These are phyloP conservation scores for Cladorhizidae sp. DNA, from an alignment of 37 sponge, comb jelly and placozoan species.

Conservation along the genomic window DNA sequence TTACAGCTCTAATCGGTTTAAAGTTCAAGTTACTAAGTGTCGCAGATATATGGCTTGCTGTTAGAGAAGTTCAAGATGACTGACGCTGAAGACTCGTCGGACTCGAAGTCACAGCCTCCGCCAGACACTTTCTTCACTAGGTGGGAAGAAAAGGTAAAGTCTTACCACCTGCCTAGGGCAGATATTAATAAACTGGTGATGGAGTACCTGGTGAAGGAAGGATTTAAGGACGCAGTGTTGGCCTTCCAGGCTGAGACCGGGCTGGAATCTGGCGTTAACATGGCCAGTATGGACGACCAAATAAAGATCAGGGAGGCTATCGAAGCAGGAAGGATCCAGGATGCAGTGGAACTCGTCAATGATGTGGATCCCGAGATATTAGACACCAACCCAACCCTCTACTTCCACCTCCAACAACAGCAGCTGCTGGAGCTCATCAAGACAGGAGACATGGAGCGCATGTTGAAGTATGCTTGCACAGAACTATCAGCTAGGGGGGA, in stretches of 20 bases:
- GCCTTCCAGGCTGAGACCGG: slow-evolving; percentile 67
- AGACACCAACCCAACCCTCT: slow-evolving; percentile 79
- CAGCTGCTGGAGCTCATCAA: slow-evolving; percentile 83
- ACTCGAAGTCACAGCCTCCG: slow-evolving; percentile 15
- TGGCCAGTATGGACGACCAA: slow-evolving; percentile 71
- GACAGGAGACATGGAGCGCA: slow-evolving; percentile 64
- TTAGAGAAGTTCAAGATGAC: neutral
- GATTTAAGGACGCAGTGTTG: slow-evolving; percentile 90
- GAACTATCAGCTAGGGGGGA: slow-evolving; percentile 89
- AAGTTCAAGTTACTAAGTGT: no score
- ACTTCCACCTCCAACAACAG: slow-evolving; percentile 92
- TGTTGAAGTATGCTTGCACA: slow-evolving; percentile 79
- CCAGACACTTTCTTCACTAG: slow-evolving; percentile 8
- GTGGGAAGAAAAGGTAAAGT: slow-evolving; percentile 73
- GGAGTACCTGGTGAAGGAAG: slow-evolving; percentile 94
- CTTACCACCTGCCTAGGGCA: slow-evolving; percentile 53
- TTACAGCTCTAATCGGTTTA: no score
- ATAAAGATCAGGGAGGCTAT: slow-evolving; percentile 77
- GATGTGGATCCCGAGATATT: slow-evolving; percentile 85
- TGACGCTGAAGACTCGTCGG: neutral
- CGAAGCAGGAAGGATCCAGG: slow-evolving; percentile 66
- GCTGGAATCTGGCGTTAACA: slow-evolving; percentile 53
- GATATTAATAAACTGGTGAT: slow-evolving; percentile 77
- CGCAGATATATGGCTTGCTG: no score
- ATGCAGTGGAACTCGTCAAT: slow-evolving; percentile 88